phyloP scores from a whole-genome alignment of 1,140 invertebrate genomes.

The Monomorium pharaonis region DNA sequence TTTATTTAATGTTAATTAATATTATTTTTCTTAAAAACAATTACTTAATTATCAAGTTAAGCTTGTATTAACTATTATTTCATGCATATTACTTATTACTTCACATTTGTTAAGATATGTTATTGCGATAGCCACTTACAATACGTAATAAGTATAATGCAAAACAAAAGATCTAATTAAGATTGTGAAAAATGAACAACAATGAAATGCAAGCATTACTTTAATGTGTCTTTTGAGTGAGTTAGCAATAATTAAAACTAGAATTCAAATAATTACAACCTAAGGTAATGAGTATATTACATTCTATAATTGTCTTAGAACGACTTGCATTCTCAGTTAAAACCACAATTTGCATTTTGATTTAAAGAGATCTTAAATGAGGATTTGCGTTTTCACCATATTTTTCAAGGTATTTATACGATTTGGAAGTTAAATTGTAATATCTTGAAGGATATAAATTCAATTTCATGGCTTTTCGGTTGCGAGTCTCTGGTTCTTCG shows the following conservation, averaged over 20 bases:
- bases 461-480: slow-evolving; percentile 17
- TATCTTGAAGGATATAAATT: slow-evolving; percentile 10
- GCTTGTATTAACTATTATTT: not conserved
- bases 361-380: slow-evolving; percentile 15
- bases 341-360: slow-evolving; percentile 13
- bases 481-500: not conserved
- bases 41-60: not conserved
- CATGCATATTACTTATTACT: not conserved
- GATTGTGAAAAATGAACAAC: not conserved
- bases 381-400: slow-evolving; percentile 14
- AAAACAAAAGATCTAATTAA: not conserved
- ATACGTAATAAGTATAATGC: not conserved
- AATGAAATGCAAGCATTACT: not conserved
- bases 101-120: not conserved
- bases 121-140: not conserved
- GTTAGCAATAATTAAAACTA: not conserved
- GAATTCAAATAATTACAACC: not conserved
- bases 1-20: not conserved
- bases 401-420: not conserved
- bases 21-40: not conserved
- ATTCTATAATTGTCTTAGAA: not conserved
- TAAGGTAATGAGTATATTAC: not conserved
- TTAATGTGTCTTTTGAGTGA: not conserved
- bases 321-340: not conserved
- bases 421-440: slow-evolving; percentile 13